Conservation (phyloP, 1,140 invertebrate genomes). For the Parasteatoda tepidariorum region DNA sequence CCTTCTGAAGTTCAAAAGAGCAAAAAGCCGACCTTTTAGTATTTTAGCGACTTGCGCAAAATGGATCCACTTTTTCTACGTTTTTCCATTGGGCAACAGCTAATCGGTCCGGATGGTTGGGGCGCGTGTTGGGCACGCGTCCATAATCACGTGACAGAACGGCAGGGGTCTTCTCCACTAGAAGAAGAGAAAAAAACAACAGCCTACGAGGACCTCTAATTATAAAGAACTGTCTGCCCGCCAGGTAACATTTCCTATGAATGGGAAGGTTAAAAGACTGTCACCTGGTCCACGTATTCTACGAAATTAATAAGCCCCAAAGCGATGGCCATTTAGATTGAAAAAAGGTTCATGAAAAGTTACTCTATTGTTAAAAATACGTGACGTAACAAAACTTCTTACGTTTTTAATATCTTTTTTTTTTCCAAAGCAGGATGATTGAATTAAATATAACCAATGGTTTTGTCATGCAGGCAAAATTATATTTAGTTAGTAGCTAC, state of each 20-base stretch:
- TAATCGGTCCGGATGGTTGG: not conserved
- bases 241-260: not conserved
- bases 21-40: not conserved
- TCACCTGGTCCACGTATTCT: conserved; percentile 31
- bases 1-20: not conserved
- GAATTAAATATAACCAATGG: too few species aligned
- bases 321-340: not conserved
- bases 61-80: not conserved
- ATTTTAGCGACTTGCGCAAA: too few species aligned
- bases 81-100: not conserved
- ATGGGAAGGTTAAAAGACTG: conserved; percentile 29
- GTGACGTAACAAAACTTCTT: not conserved
- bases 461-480: too few species aligned
- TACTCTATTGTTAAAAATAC: not conserved
- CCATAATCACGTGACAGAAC: conserved; percentile 3
- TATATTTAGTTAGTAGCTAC: too few species aligned
- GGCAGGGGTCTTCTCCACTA: conserved; percentile 27
- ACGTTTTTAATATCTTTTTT: too few species aligned
- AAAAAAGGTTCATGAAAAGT: not conserved
- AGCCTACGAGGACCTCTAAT: conserved; percentile 8
- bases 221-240: conserved; percentile 3
- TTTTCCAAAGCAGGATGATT: too few species aligned
- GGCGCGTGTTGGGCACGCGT: conserved; percentile 55
- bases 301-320: not conserved
- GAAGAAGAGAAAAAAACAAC: not conserved